A percentile compares a stretch with the other conserved stretches of the same genome.
Conservation (phyloP, 1,140 invertebrate genomes). For the Drosophila pseudoananassae region DNA sequence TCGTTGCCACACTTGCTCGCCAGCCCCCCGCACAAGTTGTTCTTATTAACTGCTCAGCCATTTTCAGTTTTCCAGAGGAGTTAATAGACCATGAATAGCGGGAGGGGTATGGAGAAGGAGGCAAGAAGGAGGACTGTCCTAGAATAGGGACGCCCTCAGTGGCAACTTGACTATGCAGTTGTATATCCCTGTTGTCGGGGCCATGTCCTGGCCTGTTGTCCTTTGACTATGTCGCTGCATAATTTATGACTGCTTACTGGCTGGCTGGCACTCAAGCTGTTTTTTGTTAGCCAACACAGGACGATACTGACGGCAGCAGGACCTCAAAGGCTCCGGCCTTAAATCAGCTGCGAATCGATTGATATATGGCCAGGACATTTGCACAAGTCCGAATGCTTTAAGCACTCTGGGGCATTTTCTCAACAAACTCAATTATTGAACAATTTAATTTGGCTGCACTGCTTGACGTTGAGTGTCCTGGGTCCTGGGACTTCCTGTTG, state of each 20-base stretch:
- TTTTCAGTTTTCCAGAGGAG: constrained; percentile 47
- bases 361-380: constrained; percentile 42
- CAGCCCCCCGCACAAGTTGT: constrained; percentile 39
- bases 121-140: not conserved
- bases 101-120: not conserved
- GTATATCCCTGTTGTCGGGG: constrained; percentile 48
- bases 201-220: constrained; percentile 57
- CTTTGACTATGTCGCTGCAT: constrained; percentile 79
- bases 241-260: constrained; percentile 80
- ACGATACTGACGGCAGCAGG: constrained; percentile 16
- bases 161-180: constrained; percentile 57
- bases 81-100: constrained; percentile 39
- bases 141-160: constrained; percentile 4
- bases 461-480: constrained; percentile 30
- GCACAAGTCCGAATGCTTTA: constrained; percentile 54
- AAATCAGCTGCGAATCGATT: constrained; percentile 64
- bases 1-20: constrained; percentile 19
- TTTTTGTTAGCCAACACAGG: constrained; percentile 44
- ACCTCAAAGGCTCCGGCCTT: constrained; percentile 23
- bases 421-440: constrained; percentile 73
- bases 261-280: constrained; percentile 44
- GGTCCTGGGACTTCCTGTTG: constrained; percentile 40
- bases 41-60: constrained; percentile 76
- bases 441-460: constrained; percentile 64
- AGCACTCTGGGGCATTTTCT: constrained; percentile 39